A percentile compares a stretch with the other conserved stretches of the same genome.
Evolutionary conservation across 1,140 invertebrate species (phyloP).

Genomic region (Aporrectodea caliginosa): DNA sequence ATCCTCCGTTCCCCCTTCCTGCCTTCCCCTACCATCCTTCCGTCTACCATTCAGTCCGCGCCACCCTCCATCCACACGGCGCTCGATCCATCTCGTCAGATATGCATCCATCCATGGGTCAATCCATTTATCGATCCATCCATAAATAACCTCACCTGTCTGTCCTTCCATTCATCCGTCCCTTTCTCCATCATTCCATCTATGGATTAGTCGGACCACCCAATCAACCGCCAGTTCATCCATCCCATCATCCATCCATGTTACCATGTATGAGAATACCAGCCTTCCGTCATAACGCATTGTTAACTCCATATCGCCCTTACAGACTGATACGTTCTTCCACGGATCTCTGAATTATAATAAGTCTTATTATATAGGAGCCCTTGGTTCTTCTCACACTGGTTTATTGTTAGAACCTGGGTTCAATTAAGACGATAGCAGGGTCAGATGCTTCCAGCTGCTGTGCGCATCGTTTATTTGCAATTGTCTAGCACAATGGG

Average conservation of each 20-base stretch:
- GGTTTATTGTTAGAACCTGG: too few relatives aligned
- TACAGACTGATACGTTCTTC: background rate
- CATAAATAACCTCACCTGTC: background rate
- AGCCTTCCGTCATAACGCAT: background rate
- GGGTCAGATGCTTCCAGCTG: too few relatives aligned
- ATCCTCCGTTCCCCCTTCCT: background rate
- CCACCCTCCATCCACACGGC: background rate
- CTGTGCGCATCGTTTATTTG: too few relatives aligned
- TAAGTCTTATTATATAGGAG: too few relatives aligned
- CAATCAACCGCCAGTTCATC: background rate
- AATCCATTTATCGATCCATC: slow-evolving; percentile 4
- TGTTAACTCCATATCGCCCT: background rate
- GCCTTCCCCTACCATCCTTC: background rate
- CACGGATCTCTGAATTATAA: background rate
- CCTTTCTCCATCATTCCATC: background rate
- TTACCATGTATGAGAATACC: background rate
- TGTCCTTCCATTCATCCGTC: slow-evolving; percentile 3
- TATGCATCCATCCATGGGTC: background rate
- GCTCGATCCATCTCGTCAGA: background rate
- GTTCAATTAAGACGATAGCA: too few relatives aligned
- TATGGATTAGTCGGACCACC: background rate
- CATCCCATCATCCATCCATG: background rate
- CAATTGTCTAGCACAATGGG: too few relatives aligned
- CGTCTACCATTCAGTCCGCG: background rate
- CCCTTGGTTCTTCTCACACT: too few relatives aligned